Conservation (phyloP, 2,113 vertebrate genomes). For the Sinocyclocheilus anophthalmus region DNA sequence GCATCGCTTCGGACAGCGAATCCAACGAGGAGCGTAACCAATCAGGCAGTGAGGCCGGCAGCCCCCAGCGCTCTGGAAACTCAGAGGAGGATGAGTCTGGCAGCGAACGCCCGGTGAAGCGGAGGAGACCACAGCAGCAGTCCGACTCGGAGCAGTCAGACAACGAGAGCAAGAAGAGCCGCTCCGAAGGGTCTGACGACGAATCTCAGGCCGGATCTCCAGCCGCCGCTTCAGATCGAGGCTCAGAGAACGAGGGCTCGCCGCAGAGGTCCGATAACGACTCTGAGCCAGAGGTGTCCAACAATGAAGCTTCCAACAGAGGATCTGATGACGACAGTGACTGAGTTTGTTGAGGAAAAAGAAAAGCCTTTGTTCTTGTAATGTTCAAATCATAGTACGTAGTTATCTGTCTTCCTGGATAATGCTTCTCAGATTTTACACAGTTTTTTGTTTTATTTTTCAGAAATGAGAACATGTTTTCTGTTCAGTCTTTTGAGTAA, state of each 20-base stretch:
- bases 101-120: constrained; percentile 80
- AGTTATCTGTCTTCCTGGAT: background rate
- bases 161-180: constrained; percentile 87
- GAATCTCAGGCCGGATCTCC: constrained; percentile 80
- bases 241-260: constrained; percentile 72
- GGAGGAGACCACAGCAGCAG: constrained; percentile 74
- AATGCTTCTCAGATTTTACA: background rate
- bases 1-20: constrained; percentile 86
- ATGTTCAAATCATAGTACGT: constrained; percentile 1
- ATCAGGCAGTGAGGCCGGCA: constrained; percentile 85
- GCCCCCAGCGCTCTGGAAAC: constrained; percentile 71
- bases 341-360: constrained; percentile 65
- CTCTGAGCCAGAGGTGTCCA: constrained; percentile 85
- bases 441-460: background rate
- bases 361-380: constrained; percentile 10
- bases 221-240: constrained; percentile 76
- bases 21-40: constrained; percentile 80
- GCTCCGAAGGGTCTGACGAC: constrained; percentile 81
- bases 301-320: constrained; percentile 82
- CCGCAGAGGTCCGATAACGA: constrained; percentile 77
- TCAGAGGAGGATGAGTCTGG: constrained; percentile 87
- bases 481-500: constrained; percentile 23
- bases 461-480: background rate
- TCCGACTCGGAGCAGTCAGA: constrained; percentile 91
- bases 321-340: constrained; percentile 92